Percentiles rank a stretch among this genome's conserved stretches.
Evolutionary conservation across 2,113 vertebrate genomes (phyloP).

Genomic region (Campylorhamphus procurvoides): DNA sequence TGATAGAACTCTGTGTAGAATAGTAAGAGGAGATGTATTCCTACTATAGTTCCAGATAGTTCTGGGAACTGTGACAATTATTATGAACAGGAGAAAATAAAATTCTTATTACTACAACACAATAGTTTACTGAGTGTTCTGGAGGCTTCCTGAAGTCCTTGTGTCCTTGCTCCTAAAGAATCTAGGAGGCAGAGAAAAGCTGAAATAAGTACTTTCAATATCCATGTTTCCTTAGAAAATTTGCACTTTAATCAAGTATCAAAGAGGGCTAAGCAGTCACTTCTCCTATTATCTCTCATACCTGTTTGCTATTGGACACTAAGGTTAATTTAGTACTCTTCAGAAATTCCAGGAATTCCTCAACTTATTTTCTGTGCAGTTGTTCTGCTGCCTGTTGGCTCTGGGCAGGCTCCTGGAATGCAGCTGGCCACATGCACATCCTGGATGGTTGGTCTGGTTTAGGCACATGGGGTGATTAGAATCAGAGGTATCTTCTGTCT

Average conservation of each 20-base stretch:
- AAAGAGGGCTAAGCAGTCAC: not conserved
- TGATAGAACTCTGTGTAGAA: conserved; percentile 5
- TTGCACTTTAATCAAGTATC: not conserved
- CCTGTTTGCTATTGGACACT: not conserved
- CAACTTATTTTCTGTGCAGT: not conserved
- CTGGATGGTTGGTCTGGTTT: not conserved
- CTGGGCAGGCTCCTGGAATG: conserved; percentile 23
- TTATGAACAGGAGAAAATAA: not conserved
- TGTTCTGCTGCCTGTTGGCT: not conserved
- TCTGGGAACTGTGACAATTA: not conserved
- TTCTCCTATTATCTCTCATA: conserved; percentile 28
- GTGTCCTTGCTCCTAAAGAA: not conserved
- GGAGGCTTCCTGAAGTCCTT: not conserved
- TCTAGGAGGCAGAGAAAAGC: not conserved
- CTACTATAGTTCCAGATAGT: not conserved
- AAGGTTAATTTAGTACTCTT: conserved; percentile 20
- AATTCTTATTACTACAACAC: not conserved
- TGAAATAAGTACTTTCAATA: not conserved
- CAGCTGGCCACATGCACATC: not conserved
- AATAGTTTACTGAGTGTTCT: not conserved
- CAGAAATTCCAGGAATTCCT: conserved; percentile 57
- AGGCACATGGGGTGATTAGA: not conserved
- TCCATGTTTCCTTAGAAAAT: not conserved
- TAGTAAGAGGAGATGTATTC: not conserved
- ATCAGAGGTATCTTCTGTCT: not conserved